Evolutionary conservation across 2,113 vertebrate species (phyloP).

Genomic region (Falcunculus frontatus): DNA sequence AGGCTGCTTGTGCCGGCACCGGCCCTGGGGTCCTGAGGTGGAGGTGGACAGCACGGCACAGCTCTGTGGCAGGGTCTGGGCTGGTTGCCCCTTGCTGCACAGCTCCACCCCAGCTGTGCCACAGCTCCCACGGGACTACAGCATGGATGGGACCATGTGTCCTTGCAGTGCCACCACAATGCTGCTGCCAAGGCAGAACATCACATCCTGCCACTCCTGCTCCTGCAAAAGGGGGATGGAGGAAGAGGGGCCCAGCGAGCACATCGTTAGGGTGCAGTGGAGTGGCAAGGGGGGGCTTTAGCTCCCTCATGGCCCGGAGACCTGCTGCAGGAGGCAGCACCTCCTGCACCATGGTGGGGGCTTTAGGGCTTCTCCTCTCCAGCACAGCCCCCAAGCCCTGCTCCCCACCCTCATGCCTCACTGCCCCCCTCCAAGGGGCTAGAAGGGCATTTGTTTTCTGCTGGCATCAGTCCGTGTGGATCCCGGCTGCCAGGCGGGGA

Average conservation of each 20-base stretch:
- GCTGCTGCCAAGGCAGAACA: neutral
- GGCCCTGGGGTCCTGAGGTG: neutral
- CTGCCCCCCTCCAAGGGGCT: neutral
- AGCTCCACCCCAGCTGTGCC: accelerated
- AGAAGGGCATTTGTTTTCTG: neutral
- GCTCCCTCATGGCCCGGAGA: neutral
- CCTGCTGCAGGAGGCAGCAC: neutral
- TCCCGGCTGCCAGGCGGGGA: neutral
- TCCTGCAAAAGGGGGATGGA: neutral
- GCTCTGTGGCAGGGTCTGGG: neutral
- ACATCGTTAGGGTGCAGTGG: too few relatives aligned
- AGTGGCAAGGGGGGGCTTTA: accelerated
- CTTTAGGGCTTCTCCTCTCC: neutral
- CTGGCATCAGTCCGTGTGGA: neutral
- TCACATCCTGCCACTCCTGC: accelerated
- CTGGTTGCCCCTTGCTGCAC: accelerated
- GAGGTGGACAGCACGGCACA: accelerated
- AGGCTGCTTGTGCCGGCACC: neutral
- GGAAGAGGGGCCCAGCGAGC: neutral
- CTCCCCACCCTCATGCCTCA: neutral
- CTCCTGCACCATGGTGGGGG: neutral
- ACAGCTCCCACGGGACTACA: neutral
- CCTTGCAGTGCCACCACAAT: neutral
- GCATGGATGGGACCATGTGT: neutral
- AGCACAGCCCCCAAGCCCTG: neutral